These are phyloP conservation scores for Tetropium fuscum DNA, from an alignment of 2,888 invertebrate species.

Conservation along the genomic window DNA sequence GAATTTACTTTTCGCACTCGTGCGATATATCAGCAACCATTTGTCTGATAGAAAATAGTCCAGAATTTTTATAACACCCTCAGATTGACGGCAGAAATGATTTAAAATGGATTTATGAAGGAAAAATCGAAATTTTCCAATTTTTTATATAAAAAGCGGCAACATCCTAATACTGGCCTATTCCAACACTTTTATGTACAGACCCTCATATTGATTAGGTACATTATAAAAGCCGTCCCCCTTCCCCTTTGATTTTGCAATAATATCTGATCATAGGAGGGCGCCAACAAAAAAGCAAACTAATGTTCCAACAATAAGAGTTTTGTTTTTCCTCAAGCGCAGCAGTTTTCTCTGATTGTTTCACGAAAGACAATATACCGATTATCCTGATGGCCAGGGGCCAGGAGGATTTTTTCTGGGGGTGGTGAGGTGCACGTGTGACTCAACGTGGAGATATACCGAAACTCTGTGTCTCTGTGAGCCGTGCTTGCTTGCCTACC, in stretches of 20 bases:
- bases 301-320: conserved; percentile 10
- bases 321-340: conserved; percentile 16
- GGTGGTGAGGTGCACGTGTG: conserved; percentile 12
- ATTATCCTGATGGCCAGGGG: neutral
- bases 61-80: no score
- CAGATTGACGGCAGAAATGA: no score
- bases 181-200: no score
- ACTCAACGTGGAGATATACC: conserved; percentile 10
- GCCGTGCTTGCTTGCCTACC: neutral
- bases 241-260: neutral
- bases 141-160: no score
- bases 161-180: no score
- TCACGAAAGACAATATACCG: conserved; percentile 15
- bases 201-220: neutral
- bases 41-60: no score
- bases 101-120: no score
- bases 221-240: conserved; percentile 1
- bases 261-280: neutral
- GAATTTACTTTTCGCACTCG: no score
- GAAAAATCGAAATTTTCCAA: no score
- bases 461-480: neutral
- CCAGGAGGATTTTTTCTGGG: neutral
- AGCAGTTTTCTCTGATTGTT: conserved; percentile 10
- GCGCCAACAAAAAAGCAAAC: neutral
- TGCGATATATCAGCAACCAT: no score